A percentile compares a stretch with the other conserved stretches of the same genome.
phyloP scores from a whole-genome alignment of 2,113 vertebrate species.

The rabbit (Oryctolagus cuniculus) region DNA sequence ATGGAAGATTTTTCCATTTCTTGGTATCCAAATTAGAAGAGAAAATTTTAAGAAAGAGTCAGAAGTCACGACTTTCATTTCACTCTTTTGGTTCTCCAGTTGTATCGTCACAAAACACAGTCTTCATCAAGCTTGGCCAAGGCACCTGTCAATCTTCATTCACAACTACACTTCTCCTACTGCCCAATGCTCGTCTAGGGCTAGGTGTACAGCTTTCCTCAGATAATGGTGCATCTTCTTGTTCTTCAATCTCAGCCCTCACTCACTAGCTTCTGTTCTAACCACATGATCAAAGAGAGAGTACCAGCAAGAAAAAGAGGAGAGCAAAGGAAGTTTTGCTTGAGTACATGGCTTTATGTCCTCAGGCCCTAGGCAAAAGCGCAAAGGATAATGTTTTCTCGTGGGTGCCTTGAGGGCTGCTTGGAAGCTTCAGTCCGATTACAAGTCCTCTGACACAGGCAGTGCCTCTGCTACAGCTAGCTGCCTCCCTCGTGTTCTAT shows the following conservation, averaged over 20 bases:
- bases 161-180: neutral
- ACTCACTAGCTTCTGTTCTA: neutral
- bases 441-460: neutral
- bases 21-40: neutral
- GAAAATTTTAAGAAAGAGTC: neutral
- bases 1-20: too few species aligned
- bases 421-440: neutral
- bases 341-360: neutral
- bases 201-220: neutral
- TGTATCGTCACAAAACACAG: neutral
- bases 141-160: rapidly evolving
- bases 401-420: neutral
- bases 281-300: neutral
- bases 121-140: neutral
- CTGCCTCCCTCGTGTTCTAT: rapidly evolving
- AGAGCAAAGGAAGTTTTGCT: neutral
- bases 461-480: neutral
- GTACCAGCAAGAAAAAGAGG: neutral
- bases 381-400: neutral
- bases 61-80: neutral
- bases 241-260: neutral
- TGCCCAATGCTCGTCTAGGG: too few species aligned
- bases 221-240: neutral
- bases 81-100: too few species aligned
- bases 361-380: neutral